Evolutionary conservation across 2,113 vertebrate genomes (phyloP).

Genomic region (Megaleporinus macrocephalus): DNA sequence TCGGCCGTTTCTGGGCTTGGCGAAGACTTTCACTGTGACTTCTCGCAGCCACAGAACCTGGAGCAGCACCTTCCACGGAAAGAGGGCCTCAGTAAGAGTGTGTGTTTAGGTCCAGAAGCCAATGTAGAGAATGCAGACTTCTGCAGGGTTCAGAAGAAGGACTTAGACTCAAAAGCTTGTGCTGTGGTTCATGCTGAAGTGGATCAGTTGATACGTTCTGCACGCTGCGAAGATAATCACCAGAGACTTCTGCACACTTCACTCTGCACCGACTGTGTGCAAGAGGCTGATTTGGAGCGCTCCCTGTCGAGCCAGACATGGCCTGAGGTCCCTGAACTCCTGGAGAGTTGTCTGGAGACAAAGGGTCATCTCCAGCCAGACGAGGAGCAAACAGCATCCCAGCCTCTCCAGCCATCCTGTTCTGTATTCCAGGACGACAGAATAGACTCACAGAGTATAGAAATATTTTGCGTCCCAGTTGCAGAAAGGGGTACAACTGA

Average conservation of each 20-base stretch:
- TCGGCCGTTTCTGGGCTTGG: constrained; percentile 16
- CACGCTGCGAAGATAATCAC: neutral
- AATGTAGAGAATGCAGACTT: neutral
- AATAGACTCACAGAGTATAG: neutral
- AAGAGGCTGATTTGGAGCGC: neutral
- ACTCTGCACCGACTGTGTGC: neutral
- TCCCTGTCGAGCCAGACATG: constrained; percentile 11
- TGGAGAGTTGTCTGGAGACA: constrained; percentile 26
- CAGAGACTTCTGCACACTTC: constrained; percentile 18
- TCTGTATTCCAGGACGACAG: neutral
- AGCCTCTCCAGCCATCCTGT: neutral
- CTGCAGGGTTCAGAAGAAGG: neutral
- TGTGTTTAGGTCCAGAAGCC: constrained; percentile 8
- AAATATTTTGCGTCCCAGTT: neutral
- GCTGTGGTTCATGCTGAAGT: neutral
- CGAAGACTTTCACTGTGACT: constrained; percentile 23
- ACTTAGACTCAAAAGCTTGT: neutral
- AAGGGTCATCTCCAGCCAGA: constrained; percentile 33
- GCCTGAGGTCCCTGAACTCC: neutral
- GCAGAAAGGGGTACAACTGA: neutral
- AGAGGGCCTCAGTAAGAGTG: neutral
- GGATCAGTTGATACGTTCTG: neutral
- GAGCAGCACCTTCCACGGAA: constrained; percentile 9
- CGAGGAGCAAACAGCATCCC: neutral
- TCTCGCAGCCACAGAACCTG: constrained; percentile 8